A percentile compares a stretch with the other conserved stretches of the same genome.
Evolutionary conservation across 2,113 vertebrate genomes (phyloP).

Genomic region (Sinocyclocheilus anshuiensis): DNA sequence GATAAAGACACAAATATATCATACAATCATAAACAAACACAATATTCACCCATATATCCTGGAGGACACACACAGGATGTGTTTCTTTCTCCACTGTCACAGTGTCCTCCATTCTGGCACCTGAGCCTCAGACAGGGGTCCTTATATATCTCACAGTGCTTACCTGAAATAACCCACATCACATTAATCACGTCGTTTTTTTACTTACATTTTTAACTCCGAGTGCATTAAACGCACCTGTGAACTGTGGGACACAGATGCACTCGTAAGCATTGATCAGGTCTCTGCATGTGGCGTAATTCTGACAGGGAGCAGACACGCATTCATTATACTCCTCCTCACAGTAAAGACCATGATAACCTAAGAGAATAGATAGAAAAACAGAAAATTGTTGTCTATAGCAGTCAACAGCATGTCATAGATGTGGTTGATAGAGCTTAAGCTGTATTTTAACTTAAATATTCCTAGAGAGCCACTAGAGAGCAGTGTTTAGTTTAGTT

Average conservation of each 20-base stretch:
- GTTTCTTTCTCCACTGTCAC: conserved; percentile 85
- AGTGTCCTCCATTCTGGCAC: conserved; percentile 91
- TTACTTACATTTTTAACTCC: not conserved
- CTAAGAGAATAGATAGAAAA: conserved; percentile 64
- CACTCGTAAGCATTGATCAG: conserved; percentile 90
- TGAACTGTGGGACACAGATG: conserved; percentile 85
- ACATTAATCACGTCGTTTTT: not conserved
- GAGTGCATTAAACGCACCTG: conserved; percentile 71
- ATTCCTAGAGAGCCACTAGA: conserved; percentile 14
- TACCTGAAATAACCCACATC: conserved; percentile 70
- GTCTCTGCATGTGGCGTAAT: conserved; percentile 90
- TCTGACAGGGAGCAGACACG: conserved; percentile 92
- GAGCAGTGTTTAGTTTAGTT: not conserved
- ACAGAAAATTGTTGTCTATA: not conserved
- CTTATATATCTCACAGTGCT: conserved; percentile 91
- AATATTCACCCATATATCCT: conserved; percentile 82
- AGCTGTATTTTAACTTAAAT: not conserved
- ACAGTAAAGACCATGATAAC: conserved; percentile 96
- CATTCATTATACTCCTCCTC: conserved; percentile 97
- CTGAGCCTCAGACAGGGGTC: conserved; percentile 88
- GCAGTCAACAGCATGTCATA: not conserved
- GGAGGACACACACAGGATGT: conserved; percentile 85
- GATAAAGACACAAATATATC: not conserved
- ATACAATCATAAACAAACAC: not conserved
- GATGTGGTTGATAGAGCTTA: not conserved